Conservation (phyloP, 1,140 invertebrate species). For the Hypsibius dujardini region DNA sequence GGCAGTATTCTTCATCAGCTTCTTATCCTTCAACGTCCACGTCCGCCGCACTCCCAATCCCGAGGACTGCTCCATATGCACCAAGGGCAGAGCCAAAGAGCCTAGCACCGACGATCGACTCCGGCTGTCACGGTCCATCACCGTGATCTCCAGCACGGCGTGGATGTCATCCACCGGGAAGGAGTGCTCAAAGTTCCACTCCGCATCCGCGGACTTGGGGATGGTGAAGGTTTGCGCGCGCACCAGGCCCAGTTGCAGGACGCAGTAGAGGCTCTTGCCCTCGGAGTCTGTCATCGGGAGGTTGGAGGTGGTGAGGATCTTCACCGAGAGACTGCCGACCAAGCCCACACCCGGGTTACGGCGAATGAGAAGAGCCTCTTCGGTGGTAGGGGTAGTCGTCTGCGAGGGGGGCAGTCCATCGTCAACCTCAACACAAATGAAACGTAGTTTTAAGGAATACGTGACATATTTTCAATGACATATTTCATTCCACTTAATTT, state of each 20-base stretch:
- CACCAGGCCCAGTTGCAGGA: slow-evolving; percentile 80
- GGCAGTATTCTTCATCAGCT: slow-evolving; percentile 64
- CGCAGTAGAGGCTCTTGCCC: slow-evolving; percentile 51
- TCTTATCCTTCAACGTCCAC: slow-evolving; percentile 79
- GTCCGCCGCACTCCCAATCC: slow-evolving; percentile 57
- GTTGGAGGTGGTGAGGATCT: slow-evolving; percentile 46
- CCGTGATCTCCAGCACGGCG: slow-evolving; percentile 82
- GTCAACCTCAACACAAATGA: not conserved
- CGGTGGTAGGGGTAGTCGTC: no score
- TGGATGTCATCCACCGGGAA: slow-evolving; percentile 98
- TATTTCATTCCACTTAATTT: not conserved
- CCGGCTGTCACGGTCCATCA: slow-evolving; percentile 93
- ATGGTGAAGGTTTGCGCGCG: slow-evolving; percentile 92
- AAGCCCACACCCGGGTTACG: slow-evolving; percentile 28
- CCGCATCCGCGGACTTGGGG: slow-evolving; percentile 85
- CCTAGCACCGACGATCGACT: slow-evolving; percentile 95
- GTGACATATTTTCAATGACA: not conserved
- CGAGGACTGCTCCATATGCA: slow-evolving; percentile 60
- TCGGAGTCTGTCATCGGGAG: no score
- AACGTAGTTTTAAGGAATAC: not conserved
- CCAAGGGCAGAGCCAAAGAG: slow-evolving; percentile 69
- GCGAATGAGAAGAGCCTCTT: no score
- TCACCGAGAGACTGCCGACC: slow-evolving; percentile 29
- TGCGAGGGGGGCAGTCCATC: not conserved
- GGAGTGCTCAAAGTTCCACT: slow-evolving; percentile 96